Base-by-base conservation (phyloP, 2,888 invertebrate genomes). In the Aphodius granarius region DNA sequence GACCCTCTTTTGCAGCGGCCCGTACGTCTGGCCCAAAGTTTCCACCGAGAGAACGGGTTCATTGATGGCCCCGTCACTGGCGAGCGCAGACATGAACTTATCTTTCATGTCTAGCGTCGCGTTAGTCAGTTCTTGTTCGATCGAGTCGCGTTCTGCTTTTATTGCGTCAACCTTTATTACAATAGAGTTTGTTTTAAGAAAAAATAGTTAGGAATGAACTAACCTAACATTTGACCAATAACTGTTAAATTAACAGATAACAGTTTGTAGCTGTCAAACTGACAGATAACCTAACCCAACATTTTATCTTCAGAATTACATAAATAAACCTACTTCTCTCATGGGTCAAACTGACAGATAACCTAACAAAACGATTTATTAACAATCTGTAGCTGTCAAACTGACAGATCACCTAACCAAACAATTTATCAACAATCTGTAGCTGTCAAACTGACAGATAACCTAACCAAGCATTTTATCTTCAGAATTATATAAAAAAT, bases 101-200 rank as follows among this genome's bases (percentile, higher is more conserved):
- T 91, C 90, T 84, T 95, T 94, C 92, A 98, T 95, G 84, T 95
- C 95, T 72, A 92, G 91, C 9, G 93, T 92, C 3, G 93, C 90
- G 66, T 92, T 92, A 84, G 95, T 95, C 63, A 98, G 88, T 86
- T 97, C 95, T 2, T 92, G 92, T 89, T 98, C 98, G 80, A 97
- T 91, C 4, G 91, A 92, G 87, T 97, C 97, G 68, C 98, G 91
- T 88, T 97, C 97, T 3, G 94, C 94, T 89, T 96, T 97, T 70
- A 97, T 89, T 63, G 92, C 91, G 84, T 96, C 96, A 74, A 97
- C 95, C 43, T 43, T 9, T 43, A 43, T 6, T 43, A 1, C 6
- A 43, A 43, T 43, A 43, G 2, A 43, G 13, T 9, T 43, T 9
- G 43, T 43, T n/a, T n/a, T n/a, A 81, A 78, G 86, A 86, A 70